phyloP scores from a whole-genome alignment of 2,113 vertebrate genomes.

The Boleophthalmus pectinirostris region DNA sequence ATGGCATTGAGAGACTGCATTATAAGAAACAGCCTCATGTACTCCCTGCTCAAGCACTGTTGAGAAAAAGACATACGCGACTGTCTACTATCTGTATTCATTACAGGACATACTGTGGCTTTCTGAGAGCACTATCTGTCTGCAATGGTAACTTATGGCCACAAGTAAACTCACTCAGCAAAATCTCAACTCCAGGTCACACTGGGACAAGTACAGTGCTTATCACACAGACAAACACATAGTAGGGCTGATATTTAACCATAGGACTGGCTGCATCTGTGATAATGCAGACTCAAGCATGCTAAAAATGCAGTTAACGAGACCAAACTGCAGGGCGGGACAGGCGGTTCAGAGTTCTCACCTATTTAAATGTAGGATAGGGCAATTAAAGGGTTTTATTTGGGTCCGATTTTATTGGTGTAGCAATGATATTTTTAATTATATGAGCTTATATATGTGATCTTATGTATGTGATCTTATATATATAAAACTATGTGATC shows the following conservation, averaged over 20 bases:
- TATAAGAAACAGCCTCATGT: slow-evolving; percentile 11
- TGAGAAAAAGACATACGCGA: not conserved
- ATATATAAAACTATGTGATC: no score
- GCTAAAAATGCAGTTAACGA: slow-evolving; percentile 57
- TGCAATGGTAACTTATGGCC: slow-evolving; percentile 21
- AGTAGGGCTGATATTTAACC: slow-evolving; percentile 45
- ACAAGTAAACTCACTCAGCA: slow-evolving; percentile 28
- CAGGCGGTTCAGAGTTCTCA: slow-evolving; percentile 36
- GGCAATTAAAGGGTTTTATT: slow-evolving; percentile 13
- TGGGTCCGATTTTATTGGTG: not conserved
- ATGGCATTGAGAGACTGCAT: not conserved
- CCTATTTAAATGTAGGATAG: slow-evolving; percentile 4
- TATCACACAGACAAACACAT: slow-evolving; percentile 61
- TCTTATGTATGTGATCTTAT: no score
- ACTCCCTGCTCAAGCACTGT: not conserved
- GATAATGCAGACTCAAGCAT: slow-evolving; percentile 45
- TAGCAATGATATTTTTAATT: not conserved
- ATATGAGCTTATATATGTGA: no score
- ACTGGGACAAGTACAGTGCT: slow-evolving; percentile 41
- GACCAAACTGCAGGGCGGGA: slow-evolving; percentile 19
- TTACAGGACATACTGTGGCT: not conserved
- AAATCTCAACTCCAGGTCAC: slow-evolving; percentile 41
- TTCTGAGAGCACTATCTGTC: slow-evolving; percentile 17
- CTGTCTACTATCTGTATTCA: not conserved
- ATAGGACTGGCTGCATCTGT: slow-evolving; percentile 49